A percentile compares a stretch with the other conserved stretches of the same genome.
Conservation (phyloP, 2,888 invertebrate genomes). For the Chrysolina americana region DNA sequence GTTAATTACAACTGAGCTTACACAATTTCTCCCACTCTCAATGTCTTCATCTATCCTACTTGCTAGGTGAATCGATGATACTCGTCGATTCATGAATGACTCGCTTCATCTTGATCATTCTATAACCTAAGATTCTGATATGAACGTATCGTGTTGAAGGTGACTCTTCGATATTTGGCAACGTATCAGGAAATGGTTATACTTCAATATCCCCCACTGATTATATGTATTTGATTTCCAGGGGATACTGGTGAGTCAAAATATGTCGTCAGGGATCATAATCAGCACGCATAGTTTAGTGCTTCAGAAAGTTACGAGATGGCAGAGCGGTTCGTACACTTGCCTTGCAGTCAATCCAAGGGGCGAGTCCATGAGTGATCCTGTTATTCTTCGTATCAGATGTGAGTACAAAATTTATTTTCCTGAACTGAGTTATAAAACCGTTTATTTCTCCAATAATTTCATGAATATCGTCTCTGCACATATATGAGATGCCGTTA, state of each 20-base stretch:
- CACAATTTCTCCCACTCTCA: too few relatives aligned
- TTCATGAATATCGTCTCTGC: not conserved
- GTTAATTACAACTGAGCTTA: too few relatives aligned
- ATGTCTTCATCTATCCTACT: too few relatives aligned
- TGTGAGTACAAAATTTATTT: constrained; percentile 76
- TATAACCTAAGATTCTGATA: too few relatives aligned
- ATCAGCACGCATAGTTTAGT: constrained; percentile 91
- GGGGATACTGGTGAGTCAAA: constrained; percentile 85
- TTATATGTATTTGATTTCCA: constrained; percentile 65
- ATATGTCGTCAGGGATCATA: constrained; percentile 87
- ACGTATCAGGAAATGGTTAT: not conserved
- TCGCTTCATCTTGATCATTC: too few relatives aligned
- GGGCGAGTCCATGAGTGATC: constrained; percentile 85
- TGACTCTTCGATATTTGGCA: not conserved
- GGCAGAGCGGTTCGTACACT: constrained; percentile 86
- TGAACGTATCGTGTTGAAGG: too few relatives aligned
- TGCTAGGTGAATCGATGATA: too few relatives aligned
- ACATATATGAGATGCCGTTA: too few relatives aligned
- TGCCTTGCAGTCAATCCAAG: constrained; percentile 87
- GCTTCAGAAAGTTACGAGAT: constrained; percentile 85
- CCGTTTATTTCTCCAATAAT: too few relatives aligned
- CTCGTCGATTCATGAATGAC: too few relatives aligned
- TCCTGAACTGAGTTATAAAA: too few relatives aligned
- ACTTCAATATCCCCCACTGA: constrained; percentile 6
- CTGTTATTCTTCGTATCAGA: constrained; percentile 84